These are phyloP conservation scores for Montifringilla adamsi DNA, from an alignment of 2,113 vertebrate species.

Conservation along the genomic window DNA sequence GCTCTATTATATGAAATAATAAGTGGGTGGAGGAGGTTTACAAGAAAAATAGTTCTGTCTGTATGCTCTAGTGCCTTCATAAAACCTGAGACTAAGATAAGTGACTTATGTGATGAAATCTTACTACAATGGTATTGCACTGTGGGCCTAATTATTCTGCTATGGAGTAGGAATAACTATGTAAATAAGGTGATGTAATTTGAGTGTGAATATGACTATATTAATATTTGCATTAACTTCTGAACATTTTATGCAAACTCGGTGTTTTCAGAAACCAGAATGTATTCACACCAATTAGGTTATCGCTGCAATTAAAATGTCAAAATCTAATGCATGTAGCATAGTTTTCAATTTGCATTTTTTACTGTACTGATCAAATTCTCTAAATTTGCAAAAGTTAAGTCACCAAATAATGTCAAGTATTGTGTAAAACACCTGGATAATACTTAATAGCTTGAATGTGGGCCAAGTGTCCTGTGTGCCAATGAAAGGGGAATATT, in stretches of 20 bases:
- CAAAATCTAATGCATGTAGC: not conserved
- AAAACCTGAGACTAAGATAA: not conserved
- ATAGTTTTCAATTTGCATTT: not conserved
- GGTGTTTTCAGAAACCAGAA: not conserved
- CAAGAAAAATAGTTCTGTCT: slow-evolving; percentile 21
- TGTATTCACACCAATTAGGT: not conserved
- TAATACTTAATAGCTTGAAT: slow-evolving; percentile 33
- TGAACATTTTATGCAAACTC: not conserved
- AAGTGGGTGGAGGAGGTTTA: slow-evolving; percentile 28
- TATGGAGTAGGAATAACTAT: not conserved
- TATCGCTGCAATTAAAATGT: not conserved
- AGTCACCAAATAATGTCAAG: not conserved
- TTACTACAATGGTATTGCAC: not conserved
- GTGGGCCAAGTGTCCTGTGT: not conserved
- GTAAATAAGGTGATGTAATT: not conserved
- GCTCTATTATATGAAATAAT: slow-evolving; percentile 13
- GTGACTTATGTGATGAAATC: not conserved
- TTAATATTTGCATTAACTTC: slow-evolving; percentile 1
- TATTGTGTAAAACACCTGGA: slow-evolving; percentile 2
- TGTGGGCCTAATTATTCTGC: not conserved
- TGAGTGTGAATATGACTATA: not conserved
- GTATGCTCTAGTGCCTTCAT: not conserved
- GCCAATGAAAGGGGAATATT: not conserved
- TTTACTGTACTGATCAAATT: not conserved
- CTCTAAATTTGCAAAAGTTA: not conserved